Percentiles rank a stretch among this genome's conserved stretches.
Evolutionary conservation across 2,113 vertebrate species (phyloP).

Genomic region (Leucoraja erinaceus): DNA sequence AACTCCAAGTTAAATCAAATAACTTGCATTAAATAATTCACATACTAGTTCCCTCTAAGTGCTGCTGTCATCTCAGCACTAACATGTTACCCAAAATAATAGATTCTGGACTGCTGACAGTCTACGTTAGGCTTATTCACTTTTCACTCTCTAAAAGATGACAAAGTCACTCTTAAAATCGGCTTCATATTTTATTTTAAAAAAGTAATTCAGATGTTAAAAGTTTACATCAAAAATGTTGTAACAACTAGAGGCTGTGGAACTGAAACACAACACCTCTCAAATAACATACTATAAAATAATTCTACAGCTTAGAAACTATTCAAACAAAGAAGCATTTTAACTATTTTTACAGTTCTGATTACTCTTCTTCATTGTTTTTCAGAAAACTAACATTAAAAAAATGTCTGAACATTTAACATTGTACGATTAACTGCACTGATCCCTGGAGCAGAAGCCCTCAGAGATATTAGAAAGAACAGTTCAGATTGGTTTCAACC

Average conservation of each 20-base stretch:
- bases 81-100: background rate
- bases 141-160: slow-evolving; percentile 65
- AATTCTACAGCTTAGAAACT: slow-evolving; percentile 18
- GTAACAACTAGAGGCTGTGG: slow-evolving; percentile 29
- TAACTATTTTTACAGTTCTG: slow-evolving; percentile 28
- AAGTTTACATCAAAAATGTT: slow-evolving; percentile 36
- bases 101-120: background rate
- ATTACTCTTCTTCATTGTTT: background rate
- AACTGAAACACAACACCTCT: slow-evolving; percentile 2
- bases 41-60: background rate
- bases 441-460: slow-evolving; percentile 5
- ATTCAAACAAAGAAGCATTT: slow-evolving; percentile 29
- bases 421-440: slow-evolving; percentile 23
- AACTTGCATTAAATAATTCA: background rate
- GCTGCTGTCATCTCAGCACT: background rate
- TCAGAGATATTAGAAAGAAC: background rate
- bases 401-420: slow-evolving; percentile 23
- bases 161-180: slow-evolving; percentile 65
- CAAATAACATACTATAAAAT: slow-evolving; percentile 35
- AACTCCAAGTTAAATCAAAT: background rate
- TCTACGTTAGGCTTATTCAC: background rate
- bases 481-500: slow-evolving; percentile 29
- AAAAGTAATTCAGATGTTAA: slow-evolving; percentile 23
- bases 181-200: slow-evolving; percentile 32
- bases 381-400: slow-evolving; percentile 20